Percentiles rank a stretch among this genome's conserved stretches.
phyloP scores from a whole-genome alignment of 2,888 invertebrate species.

The Odontomyia ornata region DNA sequence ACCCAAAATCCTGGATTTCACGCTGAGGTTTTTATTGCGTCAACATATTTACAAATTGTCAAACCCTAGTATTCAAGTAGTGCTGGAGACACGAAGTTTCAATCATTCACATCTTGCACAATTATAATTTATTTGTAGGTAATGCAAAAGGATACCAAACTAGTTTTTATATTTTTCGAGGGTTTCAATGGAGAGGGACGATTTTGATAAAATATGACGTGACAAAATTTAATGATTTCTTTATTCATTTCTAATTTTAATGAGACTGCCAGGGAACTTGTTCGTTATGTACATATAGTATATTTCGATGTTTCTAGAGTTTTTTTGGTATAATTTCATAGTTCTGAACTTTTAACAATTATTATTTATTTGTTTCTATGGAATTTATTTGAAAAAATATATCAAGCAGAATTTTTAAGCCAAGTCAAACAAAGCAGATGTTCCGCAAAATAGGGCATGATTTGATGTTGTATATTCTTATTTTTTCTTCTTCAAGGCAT shows the following conservation, averaged over 20 bases:
- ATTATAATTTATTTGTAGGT: conserved; percentile 6
- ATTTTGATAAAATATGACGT: conserved; percentile 27
- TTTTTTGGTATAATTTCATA: too few relatives aligned
- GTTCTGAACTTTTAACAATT: too few relatives aligned
- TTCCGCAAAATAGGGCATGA: too few relatives aligned
- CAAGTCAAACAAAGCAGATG: too few relatives aligned
- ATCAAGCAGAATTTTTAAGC: too few relatives aligned
- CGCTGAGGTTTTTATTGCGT: conserved; percentile 51
- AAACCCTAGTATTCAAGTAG: conserved; percentile 41
- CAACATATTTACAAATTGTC: conserved; percentile 51
- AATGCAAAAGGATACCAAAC: conserved; percentile 1
- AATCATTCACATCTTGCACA: neutral
- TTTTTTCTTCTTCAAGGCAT: neutral
- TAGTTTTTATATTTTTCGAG: conserved; percentile 5
- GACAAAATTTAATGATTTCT: conserved; percentile 28
- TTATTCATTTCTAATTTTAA: too few relatives aligned
- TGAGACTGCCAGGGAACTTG: too few relatives aligned
- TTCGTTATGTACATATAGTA: too few relatives aligned
- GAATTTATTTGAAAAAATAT: too few relatives aligned
- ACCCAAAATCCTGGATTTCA: conserved; percentile 50
- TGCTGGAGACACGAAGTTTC: neutral
- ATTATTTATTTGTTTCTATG: too few relatives aligned
- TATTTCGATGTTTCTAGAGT: too few relatives aligned
- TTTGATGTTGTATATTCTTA: neutral
- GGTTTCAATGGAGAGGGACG: neutral